Base-by-base conservation (phyloP, 2,888 invertebrate genomes). In the Phyllotreta striolata region DNA sequence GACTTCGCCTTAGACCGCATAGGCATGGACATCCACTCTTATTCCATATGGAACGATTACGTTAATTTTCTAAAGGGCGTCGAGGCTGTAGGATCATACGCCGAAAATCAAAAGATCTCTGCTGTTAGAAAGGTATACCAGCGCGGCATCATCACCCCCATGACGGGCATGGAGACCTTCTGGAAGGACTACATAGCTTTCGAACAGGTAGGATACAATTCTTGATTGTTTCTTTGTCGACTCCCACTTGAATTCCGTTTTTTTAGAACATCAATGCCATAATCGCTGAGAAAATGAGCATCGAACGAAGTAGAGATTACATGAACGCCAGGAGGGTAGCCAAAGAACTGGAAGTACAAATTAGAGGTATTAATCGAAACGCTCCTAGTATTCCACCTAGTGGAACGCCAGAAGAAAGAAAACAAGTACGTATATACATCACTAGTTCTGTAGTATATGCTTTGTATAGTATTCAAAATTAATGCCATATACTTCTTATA, bases 1-100 rank as follows among this genome's bases (percentile, higher is more conserved):
- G 98, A 99, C 82, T 99, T 99, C 83, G 98, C 99, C 0, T 83
- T 99, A 69, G 99, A 99, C 69, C 98, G 98, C 83, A 98, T 99
- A 71, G 99, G 99, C 0, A 91, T 99, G 89, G 99, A 99, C 78
- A 92, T 98, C 73, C 95, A 96, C 83, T 95, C 98, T 0, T 96
- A 94, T 80, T 91, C 93, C 6, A 94, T 99, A 66, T 99, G 98
- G 96, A 93, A 93, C 76, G 99, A 99, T 78, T 99, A 99, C 77
- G 94, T 99, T 0, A 91, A 90, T 47, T 99, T 99, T 80, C 83
- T 99, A 63, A 98, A 96, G 80, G 89, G 92, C 54, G 97, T 97
- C 0, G 98, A 98, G 72, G 99, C 98, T 0, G 92, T 96, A 0
- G 99, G 99, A 0, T 97, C 97, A 0, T 99, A 99, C 81, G 99